Evolutionary conservation across 53 echinoderm and acorn worm genomes (phyloP), one percentile per base, ranked within the genome.

Genomic region (Paelopatides confundens): DNA sequence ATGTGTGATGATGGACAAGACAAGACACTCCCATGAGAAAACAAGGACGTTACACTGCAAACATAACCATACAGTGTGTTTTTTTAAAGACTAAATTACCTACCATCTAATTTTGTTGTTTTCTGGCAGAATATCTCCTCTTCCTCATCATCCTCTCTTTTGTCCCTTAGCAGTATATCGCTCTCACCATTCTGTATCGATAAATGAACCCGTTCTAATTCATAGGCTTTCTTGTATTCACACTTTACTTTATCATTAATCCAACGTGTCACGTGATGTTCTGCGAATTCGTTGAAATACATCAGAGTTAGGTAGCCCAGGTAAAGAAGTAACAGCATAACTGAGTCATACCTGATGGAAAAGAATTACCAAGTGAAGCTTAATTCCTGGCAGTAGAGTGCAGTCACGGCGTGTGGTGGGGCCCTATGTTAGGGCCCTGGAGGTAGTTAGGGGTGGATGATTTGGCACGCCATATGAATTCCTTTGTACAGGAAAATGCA

Each of bases 251-350:
- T 34, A 37, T 86, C 63, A 21, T 36, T 21, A 21, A 81, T 62
- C 47, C 21, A 83, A 2, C 14, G 37, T 27, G 51, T 47, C 13
- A 91, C 36, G 17, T 29, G 31, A 1, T 77, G 39, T 69, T 96
- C 95, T 1, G 89, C 62, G 34, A 14, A 30, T 21, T 66, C 88
- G 62, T 97, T 97, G 82, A 90, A 93, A 68, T 92, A 97, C 97
- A 97, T 97, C 26, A 83, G 11, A 15, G 62, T 35, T 83, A 83
- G 64, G 29, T 83, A 83, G 9, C 23, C 84, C 13, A 63, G 0
- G n/a, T 83, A 83, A 31, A 83, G 18, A 8, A 90, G 17, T 7
- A 97, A 71, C 15, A 97, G 81, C 62, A 69, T 66, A 3, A 74
- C 35, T 4, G 95, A 85, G 54, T 97, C 97, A n/a, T 86, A 85